Evolutionary conservation across 2,113 vertebrate species (phyloP).

Genomic region (Chrysemys picta): DNA sequence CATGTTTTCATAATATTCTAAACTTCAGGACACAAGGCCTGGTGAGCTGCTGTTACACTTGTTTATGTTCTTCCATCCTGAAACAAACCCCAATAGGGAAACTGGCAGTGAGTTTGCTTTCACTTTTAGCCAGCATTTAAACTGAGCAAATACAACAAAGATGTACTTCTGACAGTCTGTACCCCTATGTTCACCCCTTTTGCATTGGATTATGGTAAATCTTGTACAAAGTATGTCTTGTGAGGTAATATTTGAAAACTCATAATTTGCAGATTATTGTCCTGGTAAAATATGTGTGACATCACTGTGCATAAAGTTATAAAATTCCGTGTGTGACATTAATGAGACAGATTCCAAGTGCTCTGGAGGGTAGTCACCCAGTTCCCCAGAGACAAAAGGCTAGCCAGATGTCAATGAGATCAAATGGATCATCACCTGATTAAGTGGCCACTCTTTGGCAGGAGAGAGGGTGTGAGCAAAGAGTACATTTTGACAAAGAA

Average conservation of each 20-base stretch:
- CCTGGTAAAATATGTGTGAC: background rate
- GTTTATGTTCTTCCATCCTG: background rate
- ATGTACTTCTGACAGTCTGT: background rate
- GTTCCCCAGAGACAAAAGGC: background rate
- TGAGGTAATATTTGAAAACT: background rate
- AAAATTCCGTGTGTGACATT: background rate
- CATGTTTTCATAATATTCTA: background rate
- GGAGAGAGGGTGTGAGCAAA: background rate
- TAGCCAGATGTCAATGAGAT: background rate
- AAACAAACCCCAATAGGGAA: background rate
- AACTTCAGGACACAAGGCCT: background rate
- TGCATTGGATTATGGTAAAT: background rate
- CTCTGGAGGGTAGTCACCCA: background rate
- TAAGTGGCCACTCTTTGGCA: background rate
- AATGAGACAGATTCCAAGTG: background rate
- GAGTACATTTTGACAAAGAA: background rate
- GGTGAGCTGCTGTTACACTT: background rate
- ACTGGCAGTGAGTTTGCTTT: background rate
- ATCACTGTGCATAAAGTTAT: background rate
- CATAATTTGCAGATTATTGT: background rate
- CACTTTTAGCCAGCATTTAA: background rate
- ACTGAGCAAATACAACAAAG: background rate
- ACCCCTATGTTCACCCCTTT: background rate
- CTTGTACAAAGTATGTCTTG: background rate
- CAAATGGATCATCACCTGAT: background rate